Evolutionary conservation across 2,797 vertebrate species (phyloP), one percentile per base, ranked within the genome.

Genomic region (Triplophysa yarkandensis): DNA sequence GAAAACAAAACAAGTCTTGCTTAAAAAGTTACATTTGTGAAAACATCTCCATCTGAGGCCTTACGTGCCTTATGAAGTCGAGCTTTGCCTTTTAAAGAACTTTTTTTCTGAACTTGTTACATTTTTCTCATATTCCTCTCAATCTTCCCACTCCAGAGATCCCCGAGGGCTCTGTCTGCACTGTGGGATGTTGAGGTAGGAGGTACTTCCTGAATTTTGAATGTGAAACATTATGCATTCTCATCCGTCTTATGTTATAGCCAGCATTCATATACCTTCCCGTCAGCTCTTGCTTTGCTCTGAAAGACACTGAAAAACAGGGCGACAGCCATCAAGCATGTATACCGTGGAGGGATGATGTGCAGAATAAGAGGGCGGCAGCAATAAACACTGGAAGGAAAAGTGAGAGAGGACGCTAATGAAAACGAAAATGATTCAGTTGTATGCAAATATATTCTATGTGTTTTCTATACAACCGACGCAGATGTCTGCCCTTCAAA

Each of bases 151-250:
- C 61, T 74, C 27, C 62, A 57, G 48, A 66, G 36, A 66, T 48
- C 36, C 71, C 52, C 10, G 43, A 52, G 62, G 62, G 10, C 27
- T 65, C 36, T 36, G 25, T 11, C 64, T 34, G 4, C 28, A 64
- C 55, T 25, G 64, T 63, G 71, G 41, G 48, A 62, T 28, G 25
- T 43, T 63, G 17, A 68, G 70, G 63, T 52, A 54, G 30, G 58
- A 63, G 65, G 54, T 74, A 60, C 17, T 13, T 74, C 64, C 46
- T 78, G 77, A 68, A 74, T 78, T 68, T 32, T 68, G 46, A 74
- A 73, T 43, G n/a, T 52, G 57, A 63, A 68, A 43, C 32, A 46
- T 74, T 74, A 64, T 68, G 71, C 60, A 63, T 48, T 48, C 30
- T 44, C 43, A 74, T 69, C 39, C 13, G 60, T 73, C 36, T 28